Evolutionary conservation across 1,140 invertebrate genomes (phyloP).

Genomic region (Pinna nobilis): DNA sequence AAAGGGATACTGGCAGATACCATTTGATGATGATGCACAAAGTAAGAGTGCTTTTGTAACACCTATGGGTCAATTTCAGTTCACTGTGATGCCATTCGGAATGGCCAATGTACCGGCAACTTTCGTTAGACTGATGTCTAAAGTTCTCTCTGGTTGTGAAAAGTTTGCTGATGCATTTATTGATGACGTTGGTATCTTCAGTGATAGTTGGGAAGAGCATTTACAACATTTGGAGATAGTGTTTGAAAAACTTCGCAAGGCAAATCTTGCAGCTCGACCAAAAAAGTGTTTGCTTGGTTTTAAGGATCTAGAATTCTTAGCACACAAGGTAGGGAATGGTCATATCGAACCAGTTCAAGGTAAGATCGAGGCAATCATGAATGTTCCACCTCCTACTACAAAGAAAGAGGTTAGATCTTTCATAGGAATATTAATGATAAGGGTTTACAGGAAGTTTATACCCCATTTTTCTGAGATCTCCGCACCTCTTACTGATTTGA

Average conservation of each 20-base stretch:
- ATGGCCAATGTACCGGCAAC: slow-evolving; percentile 52
- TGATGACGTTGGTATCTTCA: slow-evolving; percentile 38
- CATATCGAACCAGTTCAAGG: slow-evolving; percentile 63
- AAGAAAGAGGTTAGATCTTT: slow-evolving; percentile 66
- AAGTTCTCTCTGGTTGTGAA: slow-evolving; percentile 40
- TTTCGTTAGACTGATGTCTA: slow-evolving; percentile 62
- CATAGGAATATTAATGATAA: slow-evolving; percentile 39
- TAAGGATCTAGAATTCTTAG: slow-evolving; percentile 41
- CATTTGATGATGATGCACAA: slow-evolving; percentile 48
- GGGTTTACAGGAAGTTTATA: slow-evolving; percentile 31
- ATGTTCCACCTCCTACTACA: slow-evolving; percentile 59
- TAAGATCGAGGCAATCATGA: slow-evolving; percentile 68
- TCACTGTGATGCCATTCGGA: slow-evolving; percentile 58
- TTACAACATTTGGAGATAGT: slow-evolving; percentile 21
- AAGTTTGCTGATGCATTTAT: slow-evolving; percentile 29
- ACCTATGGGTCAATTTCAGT: slow-evolving; percentile 41
- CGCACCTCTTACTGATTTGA: slow-evolving; percentile 58
- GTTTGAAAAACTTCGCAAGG: slow-evolving; percentile 16
- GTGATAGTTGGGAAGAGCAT: slow-evolving; percentile 33
- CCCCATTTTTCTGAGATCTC: not conserved
- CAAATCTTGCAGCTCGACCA: slow-evolving; percentile 36
- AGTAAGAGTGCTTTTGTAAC: slow-evolving; percentile 47
- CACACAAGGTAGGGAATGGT: slow-evolving; percentile 45
- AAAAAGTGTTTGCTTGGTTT: slow-evolving; percentile 46
- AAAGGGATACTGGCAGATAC: slow-evolving; percentile 76